Evolutionary conservation across 2,113 vertebrate species (phyloP).

Genomic region (Halcyon malimbica): DNA sequence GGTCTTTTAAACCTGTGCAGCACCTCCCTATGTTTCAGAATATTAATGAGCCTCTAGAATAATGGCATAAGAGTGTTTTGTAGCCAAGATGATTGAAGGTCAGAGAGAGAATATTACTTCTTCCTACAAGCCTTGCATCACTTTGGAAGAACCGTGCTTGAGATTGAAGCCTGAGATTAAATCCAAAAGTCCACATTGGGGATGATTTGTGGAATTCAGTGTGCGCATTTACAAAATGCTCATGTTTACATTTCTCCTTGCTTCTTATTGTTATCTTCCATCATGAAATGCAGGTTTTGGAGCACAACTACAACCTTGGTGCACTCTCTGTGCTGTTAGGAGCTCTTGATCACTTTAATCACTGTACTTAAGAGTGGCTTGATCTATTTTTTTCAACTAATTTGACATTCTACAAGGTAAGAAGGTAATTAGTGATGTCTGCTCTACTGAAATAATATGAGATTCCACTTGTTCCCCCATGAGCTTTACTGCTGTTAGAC

Average conservation of each 20-base stretch:
- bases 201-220: neutral
- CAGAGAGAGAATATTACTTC: neutral
- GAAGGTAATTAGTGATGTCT: constrained; percentile 17
- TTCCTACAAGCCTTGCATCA: neutral
- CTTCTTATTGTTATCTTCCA: neutral
- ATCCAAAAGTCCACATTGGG: neutral
- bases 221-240: neutral
- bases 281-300: neutral
- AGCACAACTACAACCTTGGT: neutral
- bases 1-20: neutral
- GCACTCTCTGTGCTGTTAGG: neutral
- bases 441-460: neutral
- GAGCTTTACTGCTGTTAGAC: neutral
- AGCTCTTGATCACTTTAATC: constrained; percentile 57
- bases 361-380: constrained; percentile 12
- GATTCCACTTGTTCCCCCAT: constrained; percentile 44
- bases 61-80: neutral
- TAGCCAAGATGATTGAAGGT: neutral
- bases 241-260: neutral
- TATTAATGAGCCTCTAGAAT: neutral
- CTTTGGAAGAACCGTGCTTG: neutral
- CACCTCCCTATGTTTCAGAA: neutral
- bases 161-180: neutral
- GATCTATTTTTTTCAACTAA: constrained; percentile 42
- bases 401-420: constrained; percentile 29